Evolutionary conservation across 2,113 vertebrate species (phyloP), one percentile per base, ranked within the genome.

Genomic region (Paratilapia polleni): DNA sequence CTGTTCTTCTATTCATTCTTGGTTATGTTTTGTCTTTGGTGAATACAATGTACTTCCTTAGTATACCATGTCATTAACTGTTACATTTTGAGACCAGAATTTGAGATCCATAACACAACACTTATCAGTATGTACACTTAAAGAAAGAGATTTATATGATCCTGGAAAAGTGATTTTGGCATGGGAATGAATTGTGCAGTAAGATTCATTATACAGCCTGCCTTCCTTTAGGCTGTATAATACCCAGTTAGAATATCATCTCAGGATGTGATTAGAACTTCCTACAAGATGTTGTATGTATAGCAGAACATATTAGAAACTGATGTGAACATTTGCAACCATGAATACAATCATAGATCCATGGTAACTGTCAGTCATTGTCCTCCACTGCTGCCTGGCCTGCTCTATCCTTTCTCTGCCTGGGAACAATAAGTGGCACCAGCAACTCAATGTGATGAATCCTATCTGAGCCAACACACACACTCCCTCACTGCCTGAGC

Each of bases 391-490:
- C 54, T 49, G 81, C 3, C 2, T 63, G 70, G 79, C 61, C 56
- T 56, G 62, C 82, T 64, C 17, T 54, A 87, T 91, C 76, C 80
- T 89, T 89, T 93, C 81, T 88, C 80, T 78, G 68, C 60, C 62
- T 34, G 66, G 20, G 79, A 94, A 89, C 82, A 87, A 90, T 93
- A 70, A 79, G 78, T 90, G 89, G 79, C 78, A 88, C 62, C 80
- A 76, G 77, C 78, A 63, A 59, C 89, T 92, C 87, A 80, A 57
- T 81, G 81, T 81, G 84, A 86, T 92, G 89, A 92, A 92, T 94
- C 82, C 87, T 94, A 91, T 94, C 93, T 93, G 80, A 28, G 47
- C 17, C 11, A 92, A 47, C 92, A 95, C 90, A 90, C 61, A 38
- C 78, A 61, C 82, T 52, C 34, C 85, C 81, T 80, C 75, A 70